phyloP scores from a whole-genome alignment of 2,888 invertebrate species.

The Aporophyla nigra region DNA sequence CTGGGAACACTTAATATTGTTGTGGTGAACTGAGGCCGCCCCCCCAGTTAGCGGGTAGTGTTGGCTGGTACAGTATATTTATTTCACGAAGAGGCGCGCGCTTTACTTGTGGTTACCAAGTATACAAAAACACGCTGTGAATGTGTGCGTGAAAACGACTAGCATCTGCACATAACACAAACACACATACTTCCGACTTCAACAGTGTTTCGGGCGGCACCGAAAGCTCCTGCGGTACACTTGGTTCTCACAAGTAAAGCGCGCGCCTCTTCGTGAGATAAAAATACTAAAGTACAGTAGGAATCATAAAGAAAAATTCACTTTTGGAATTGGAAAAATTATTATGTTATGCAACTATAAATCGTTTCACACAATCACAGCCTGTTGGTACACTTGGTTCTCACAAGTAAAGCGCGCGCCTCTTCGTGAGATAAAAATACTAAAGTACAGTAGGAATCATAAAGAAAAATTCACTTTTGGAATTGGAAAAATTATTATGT shows the following conservation, averaged over 20 bases:
- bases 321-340: neutral
- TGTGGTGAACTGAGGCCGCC: conserved; percentile 14
- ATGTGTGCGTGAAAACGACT: neutral
- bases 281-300: neutral
- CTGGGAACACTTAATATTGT: conserved; percentile 22
- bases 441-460: neutral
- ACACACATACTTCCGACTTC: neutral
- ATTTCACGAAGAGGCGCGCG: neutral
- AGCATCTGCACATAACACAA: neutral
- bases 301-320: neutral
- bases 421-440: neutral
- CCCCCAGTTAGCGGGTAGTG: neutral
- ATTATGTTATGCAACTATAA: neutral
- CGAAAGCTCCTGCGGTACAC: neutral
- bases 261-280: neutral
- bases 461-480: neutral
- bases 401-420: neutral
- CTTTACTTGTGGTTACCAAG: neutral
- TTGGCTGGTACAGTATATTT: neutral
- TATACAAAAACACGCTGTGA: neutral
- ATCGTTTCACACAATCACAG: neutral
- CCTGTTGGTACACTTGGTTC: neutral
- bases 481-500: neutral
- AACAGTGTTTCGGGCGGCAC: neutral
- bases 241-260: neutral